Evolutionary conservation across 2,888 invertebrate genomes (phyloP).

Genomic region (Tenthredo mesomela): DNA sequence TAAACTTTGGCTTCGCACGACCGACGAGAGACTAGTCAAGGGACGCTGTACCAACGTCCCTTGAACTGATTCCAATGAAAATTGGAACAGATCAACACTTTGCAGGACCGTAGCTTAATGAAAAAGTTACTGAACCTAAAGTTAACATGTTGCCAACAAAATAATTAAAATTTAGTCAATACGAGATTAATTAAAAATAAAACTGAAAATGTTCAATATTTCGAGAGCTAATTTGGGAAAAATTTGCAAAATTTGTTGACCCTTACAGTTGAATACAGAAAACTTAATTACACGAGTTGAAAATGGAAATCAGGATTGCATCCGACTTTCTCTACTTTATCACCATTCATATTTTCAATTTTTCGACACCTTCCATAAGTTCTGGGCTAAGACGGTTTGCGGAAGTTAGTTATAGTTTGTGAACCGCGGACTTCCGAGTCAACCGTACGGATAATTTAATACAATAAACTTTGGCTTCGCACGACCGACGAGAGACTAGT

Average conservation of each 20-base stretch:
- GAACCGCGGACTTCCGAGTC: constrained; percentile 22
- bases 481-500: constrained; percentile 36
- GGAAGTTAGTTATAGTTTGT: constrained; percentile 15
- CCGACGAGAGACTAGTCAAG: constrained; percentile 38
- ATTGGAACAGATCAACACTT: too few relatives aligned
- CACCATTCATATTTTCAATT: not conserved
- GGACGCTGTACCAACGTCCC: constrained; percentile 35
- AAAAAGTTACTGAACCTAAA: constrained; percentile 1
- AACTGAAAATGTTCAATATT: not conserved
- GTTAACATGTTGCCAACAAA: not conserved
- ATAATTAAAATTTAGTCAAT: not conserved
- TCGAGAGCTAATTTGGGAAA: not conserved
- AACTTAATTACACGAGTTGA: too few relatives aligned
- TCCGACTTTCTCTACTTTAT: too few relatives aligned
- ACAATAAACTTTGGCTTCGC: constrained; percentile 29
- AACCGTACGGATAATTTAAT: constrained; percentile 32
- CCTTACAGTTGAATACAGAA: too few relatives aligned
- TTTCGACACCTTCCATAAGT: not conserved
- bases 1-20: constrained; percentile 22
- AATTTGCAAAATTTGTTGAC: not conserved
- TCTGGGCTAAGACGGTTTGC: not conserved
- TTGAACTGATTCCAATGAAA: too few relatives aligned
- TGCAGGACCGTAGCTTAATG: not conserved
- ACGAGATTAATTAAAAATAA: not conserved
- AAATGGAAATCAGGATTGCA: too few relatives aligned